Evolutionary conservation across 1,140 invertebrate species (phyloP), one percentile per base, ranked within the genome.

Genomic region (Scaptomyza graminum): DNA sequence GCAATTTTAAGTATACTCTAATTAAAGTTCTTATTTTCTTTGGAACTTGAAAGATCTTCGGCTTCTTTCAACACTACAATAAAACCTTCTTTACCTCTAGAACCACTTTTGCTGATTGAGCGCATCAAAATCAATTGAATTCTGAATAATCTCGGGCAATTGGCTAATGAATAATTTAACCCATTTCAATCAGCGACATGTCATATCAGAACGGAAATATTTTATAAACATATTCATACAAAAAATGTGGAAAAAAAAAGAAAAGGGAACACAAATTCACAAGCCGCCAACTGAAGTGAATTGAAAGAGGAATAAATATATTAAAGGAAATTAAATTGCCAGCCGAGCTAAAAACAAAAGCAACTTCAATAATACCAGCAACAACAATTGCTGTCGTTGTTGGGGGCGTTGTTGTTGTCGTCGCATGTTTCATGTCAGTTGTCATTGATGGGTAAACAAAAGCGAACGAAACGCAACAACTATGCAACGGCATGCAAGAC

Each of bases 361-460:
- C 39, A 22, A 22, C 18, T 22, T 22, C 2, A 22, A 22, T 22
- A 2, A 22, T 3, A 57, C 16, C 50, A 60, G 31, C 41, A 67
- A 62, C 41, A 62, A 44, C 51, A 63, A 47, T 41, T 16, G 54
- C 9, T 22, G 25, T 28, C 25, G 15, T 31, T 28, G 31, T 34
- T 34, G 70, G 60, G 59, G 71, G 74, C 66, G 70, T 88, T 54
- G 82, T 87, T 25, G 70, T 88, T 49, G 82, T 88, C 59, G 82
- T 87, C 67, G 83, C 78, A 87, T 87, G 82, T 82, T 88, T 76
- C 79, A 73, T 87, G 82, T 87, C 82, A 79, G 71, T 75, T 76
- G 74, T 78, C 82, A 88, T 87, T 87, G 82, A 87, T 78, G 83
- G 79, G 55, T 88, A 87, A 87, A 87, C 82, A 87, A 41, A n/a